Base-by-base conservation (phyloP, 2,797 vertebrate genomes). In the Liparis tanakae region DNA sequence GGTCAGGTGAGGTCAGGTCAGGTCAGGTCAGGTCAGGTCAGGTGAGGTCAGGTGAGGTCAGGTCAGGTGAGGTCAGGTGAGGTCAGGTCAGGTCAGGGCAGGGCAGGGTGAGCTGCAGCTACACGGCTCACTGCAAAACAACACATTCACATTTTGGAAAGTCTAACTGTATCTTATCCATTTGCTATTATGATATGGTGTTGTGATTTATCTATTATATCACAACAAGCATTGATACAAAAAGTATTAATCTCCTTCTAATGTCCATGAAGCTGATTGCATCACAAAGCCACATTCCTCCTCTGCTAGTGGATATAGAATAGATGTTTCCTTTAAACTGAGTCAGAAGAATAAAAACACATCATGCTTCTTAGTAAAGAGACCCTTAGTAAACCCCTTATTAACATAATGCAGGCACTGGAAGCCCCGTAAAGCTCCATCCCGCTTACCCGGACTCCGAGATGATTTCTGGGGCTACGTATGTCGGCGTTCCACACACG, bases 401-500 rank as follows among this genome's bases (percentile, higher is more conserved):
- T 4, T 41, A 41, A 41, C 10, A 3, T 18, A 33, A 59, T 37
- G 17, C 39, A 22, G 3, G 18, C 22, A 34, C 6, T 48, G 34
- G 56, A 41, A 63, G 18, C 41, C 37, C 12, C 9, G 22, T 33
- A 25, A 17, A 30, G 20, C 12, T 18, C 43, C 8, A 18, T 51
- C 20, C 12, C 55, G 17, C 94, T 94, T 79, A 99, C 98, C 98
- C 98, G 1, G 96, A 95, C 85, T 99, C 98, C 2, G 96, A 90
- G 62, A 99, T 99, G 88, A 99, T 99, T 89, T 99, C 98, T 25
- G 98, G 98, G 79, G 98, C 98, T 78, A 99, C 98, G 0, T 99
- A 99, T 0, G 98, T 99, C 0, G 98, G 98, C 0, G 98, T 99
- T 33, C 98, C 98, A 72, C 98, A 99, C 36, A 99, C 97, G 0